phyloP scores from a whole-genome alignment of 2,113 vertebrate species.

The Gavia stellata region DNA sequence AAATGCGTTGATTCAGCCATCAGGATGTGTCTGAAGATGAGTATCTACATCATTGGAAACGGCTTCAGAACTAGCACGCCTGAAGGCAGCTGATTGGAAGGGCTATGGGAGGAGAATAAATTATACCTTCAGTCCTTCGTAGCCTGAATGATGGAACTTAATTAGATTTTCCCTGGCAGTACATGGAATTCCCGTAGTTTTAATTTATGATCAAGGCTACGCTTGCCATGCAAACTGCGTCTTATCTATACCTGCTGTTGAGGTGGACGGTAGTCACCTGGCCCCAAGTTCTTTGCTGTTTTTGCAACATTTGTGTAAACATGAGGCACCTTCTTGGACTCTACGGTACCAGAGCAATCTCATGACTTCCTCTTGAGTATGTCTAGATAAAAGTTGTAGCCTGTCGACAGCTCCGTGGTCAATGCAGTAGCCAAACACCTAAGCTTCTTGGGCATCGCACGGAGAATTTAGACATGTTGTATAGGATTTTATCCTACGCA shows the following conservation, averaged over 20 bases:
- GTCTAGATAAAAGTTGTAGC: not conserved
- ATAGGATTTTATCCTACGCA: not conserved
- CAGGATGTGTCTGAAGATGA: not conserved
- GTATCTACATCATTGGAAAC: not conserved
- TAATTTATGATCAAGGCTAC: not conserved
- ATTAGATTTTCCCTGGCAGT: constrained; percentile 4
- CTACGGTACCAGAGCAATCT: not conserved
- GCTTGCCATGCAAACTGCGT: not conserved
- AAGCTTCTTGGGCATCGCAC: not conserved
- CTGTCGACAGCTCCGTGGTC: accelerated
- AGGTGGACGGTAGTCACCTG: not conserved
- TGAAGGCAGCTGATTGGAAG: not conserved
- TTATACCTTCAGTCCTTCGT: not conserved
- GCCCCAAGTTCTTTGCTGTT: not conserved
- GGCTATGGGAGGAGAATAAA: not conserved
- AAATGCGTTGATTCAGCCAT: not conserved
- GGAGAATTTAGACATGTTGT: not conserved
- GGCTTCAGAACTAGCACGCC: not conserved
- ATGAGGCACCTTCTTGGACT: not conserved
- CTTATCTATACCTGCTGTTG: not conserved
- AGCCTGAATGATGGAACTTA: constrained; percentile 15
- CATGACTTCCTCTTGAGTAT: not conserved
- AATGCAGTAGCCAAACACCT: accelerated
- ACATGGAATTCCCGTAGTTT: not conserved
- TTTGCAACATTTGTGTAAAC: not conserved